Evolutionary conservation across 1,140 invertebrate species (phyloP), one percentile per base, ranked within the genome.

Genomic region (Himalopsyche phryganea): DNA sequence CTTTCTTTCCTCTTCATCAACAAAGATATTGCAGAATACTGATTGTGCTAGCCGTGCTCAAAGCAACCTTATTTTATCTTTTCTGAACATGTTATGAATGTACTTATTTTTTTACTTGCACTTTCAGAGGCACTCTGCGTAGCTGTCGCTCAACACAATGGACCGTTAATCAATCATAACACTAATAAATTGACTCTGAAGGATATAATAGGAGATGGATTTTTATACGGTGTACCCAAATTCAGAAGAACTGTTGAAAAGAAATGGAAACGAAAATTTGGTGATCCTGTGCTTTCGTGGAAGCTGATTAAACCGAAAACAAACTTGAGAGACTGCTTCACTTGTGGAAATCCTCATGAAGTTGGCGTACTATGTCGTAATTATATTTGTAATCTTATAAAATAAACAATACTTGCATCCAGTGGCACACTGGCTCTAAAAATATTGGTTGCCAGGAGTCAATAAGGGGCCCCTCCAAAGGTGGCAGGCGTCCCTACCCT

Each of bases 261-360:
- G 71, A 78, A 90, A 54, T 69, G 77, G 61, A 85, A 79, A 41
- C 77, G 89, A 51, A 91, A 84, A 76, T 92, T 82, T 72, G 89
- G 87, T 6, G 65, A 66, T 42, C 80, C 81, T 1, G 71, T 85
- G 36, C 85, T 82, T 70, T 62, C 78, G 13, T 83, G 81, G 79
- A 91, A 90, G 76, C 80, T 84, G 10, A 64, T 87, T 13, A 72
- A 80, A 19, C 84, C 85, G 1, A 91, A 88, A 72, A 88, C 76
- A 6, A 86, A 91, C 72, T 73, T 96, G 38, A 72, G 85, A 58
- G 80, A 81, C 0, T 96, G 93, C 67, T 71, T 82, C 50, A 80
- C 81, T 42, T 96, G 93, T 78, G 92, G 92, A 15, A 83, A 92
- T 72, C 77, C 87, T 75, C 82, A 94, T 71, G 86, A 92, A 76